Base-by-base conservation (phyloP, 2,113 vertebrate genomes). In the Crypturellus undulatus region DNA sequence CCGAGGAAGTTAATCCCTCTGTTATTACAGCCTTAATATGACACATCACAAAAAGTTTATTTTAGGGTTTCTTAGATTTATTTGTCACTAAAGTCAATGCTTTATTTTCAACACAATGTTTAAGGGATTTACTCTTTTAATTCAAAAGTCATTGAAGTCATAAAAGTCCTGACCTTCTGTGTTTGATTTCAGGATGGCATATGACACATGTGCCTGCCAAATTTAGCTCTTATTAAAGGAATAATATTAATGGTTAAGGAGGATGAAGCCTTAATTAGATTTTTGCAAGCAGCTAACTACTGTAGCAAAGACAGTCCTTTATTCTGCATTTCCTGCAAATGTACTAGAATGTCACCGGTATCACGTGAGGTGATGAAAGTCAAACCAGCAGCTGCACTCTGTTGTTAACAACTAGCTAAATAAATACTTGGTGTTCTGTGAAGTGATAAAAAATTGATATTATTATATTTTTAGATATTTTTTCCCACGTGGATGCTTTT, bases 181-280 rank as follows among this genome's bases (percentile, higher is more conserved):
- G 36, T 47, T 92, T 88, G 93, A 87, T 77, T 95, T 95, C 30
- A 36, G 80, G 80, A 93, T 91, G 70, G 92, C 87, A 43, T 84
- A 90, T 79, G 81, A 90, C 82, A 92, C 43, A 65, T 80, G 89
- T 88, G 83, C 59, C 68, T 92, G 62, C 47, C 49, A 94, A 90
- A 85, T 95, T 93, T 94, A 86, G 60, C 78, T 32, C 62, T 94
- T 93, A 93, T 85, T 93, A 91, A 78, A 91, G 47, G 30, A 90
- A 78, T 72, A 77, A 87, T 89, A 64, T 60, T 94, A 86, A 87
- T 85, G 40, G 43, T 82, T 89, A 85, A 94, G 68, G 60, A 94
- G 20, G 91, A 89, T n/a, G 65, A 96, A 95, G 30, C 0, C 54
- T 79, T 95, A 93, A 96, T 96, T 91, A 94, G 87, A 72, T 88